These are phyloP conservation scores for Ariopsis seemanni DNA, from an alignment of 2,113 vertebrate species.

Conservation along the genomic window DNA sequence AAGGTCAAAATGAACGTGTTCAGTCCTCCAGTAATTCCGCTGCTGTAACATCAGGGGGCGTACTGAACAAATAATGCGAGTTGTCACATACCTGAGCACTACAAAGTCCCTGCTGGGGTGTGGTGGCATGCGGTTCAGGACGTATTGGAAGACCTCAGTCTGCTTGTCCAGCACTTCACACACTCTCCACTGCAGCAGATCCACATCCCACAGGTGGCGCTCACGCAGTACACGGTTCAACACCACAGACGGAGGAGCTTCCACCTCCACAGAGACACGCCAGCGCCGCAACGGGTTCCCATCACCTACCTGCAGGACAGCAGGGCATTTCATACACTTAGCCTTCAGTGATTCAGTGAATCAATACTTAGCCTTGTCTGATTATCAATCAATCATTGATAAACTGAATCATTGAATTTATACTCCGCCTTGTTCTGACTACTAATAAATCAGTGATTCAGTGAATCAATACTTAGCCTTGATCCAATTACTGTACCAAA, in stretches of 20 bases:
- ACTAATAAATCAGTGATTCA: not conserved
- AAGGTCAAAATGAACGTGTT: not conserved
- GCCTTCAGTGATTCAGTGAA: not conserved
- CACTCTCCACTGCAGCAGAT: slow-evolving; percentile 95
- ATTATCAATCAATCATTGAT: too few species aligned
- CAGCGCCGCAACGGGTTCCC: slow-evolving; percentile 88
- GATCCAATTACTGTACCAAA: not conserved
- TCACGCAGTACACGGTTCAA: slow-evolving; percentile 91
- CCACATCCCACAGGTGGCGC: slow-evolving; percentile 95
- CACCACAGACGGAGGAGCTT: slow-evolving; percentile 91
- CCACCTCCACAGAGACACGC: slow-evolving; percentile 91
- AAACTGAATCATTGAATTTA: not conserved
- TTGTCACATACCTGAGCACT: slow-evolving; percentile 82
- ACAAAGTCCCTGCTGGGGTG: slow-evolving; percentile 92
- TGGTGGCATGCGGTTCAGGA: slow-evolving; percentile 91
- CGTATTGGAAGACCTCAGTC: slow-evolving; percentile 92
- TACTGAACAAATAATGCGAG: not conserved
- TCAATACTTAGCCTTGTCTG: not conserved
- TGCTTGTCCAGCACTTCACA: slow-evolving; percentile 88
- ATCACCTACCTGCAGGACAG: slow-evolving; percentile 82
- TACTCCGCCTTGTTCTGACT: not conserved
- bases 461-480: not conserved
- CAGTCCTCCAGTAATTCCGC: not conserved
- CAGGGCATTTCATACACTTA: not conserved
- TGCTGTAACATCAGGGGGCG: not conserved